Evolutionary conservation across 2,113 vertebrate species (phyloP).

Genomic region (Spea multiplicata): DNA sequence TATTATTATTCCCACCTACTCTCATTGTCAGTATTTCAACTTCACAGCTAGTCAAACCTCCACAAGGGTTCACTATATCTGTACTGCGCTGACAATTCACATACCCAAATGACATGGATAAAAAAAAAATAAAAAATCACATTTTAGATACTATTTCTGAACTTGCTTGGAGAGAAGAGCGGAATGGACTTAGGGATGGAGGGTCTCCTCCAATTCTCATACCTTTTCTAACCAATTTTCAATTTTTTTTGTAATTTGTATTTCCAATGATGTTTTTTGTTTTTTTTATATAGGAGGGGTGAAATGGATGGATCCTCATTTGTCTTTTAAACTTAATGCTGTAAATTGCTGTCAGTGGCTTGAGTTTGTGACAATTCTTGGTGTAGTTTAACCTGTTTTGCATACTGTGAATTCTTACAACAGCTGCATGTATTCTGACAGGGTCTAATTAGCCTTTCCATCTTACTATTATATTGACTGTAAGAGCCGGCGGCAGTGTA

Average conservation of each 20-base stretch:
- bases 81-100: neutral
- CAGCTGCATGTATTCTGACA: constrained; percentile 68
- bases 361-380: constrained; percentile 50
- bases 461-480: constrained; percentile 61
- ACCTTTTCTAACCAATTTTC: too few relatives aligned
- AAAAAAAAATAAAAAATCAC: constrained; percentile 13
- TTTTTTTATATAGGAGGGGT: neutral
- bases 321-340: constrained; percentile 59
- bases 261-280: neutral
- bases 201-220: too few relatives aligned
- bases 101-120: constrained; percentile 15
- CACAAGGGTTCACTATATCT: neutral
- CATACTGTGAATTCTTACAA: constrained; percentile 68
- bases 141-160: constrained; percentile 36
- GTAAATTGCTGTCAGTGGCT: constrained; percentile 53
- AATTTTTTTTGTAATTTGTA: too few relatives aligned
- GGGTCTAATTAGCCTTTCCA: constrained; percentile 72
- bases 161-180: constrained; percentile 6
- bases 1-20: constrained; percentile 7
- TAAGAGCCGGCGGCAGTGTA: constrained; percentile 56
- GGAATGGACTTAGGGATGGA: neutral
- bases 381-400: constrained; percentile 62
- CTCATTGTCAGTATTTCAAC: neutral
- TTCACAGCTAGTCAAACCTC: neutral
- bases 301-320: constrained; percentile 28